Conservation (phyloP, 2,113 vertebrate genomes). For the Gobius niger region DNA sequence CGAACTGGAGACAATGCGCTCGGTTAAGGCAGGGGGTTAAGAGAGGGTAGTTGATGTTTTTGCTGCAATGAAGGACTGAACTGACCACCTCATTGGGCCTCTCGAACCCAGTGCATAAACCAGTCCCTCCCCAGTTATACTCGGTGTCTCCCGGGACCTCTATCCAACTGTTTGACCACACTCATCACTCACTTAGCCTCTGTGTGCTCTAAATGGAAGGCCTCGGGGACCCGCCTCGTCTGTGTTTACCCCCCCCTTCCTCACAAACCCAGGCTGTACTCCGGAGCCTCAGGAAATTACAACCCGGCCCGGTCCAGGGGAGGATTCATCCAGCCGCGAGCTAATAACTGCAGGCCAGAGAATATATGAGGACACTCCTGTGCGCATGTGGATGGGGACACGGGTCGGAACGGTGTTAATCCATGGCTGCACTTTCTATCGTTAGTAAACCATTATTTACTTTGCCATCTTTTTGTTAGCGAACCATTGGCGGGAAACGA, state of each 20-base stretch:
- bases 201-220: slow-evolving; percentile 43
- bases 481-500: too few relatives aligned
- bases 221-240: slow-evolving; percentile 49
- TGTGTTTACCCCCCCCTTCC: slow-evolving; percentile 57
- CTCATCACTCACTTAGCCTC: slow-evolving; percentile 68
- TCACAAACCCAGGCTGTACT: slow-evolving; percentile 39
- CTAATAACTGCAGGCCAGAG: slow-evolving; percentile 40
- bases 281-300: slow-evolving; percentile 65
- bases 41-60: too few relatives aligned
- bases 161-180: slow-evolving; percentile 60
- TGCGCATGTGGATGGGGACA: too few relatives aligned
- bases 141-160: slow-evolving; percentile 53
- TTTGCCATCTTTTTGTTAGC: too few relatives aligned
- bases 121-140: slow-evolving; percentile 44
- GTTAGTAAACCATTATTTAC: too few relatives aligned
- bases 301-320: slow-evolving; percentile 48
- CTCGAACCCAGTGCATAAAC: slow-evolving; percentile 25
- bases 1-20: too few relatives aligned
- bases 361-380: slow-evolving; percentile 16
- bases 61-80: background rate
- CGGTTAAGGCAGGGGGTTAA: too few relatives aligned
- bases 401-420: too few relatives aligned
- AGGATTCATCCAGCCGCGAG: slow-evolving; percentile 42
- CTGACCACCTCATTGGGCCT: background rate
- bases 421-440: too few relatives aligned